phyloP scores from a whole-genome alignment of 2,888 invertebrate species.

The Pseudeuparius sepicola region DNA sequence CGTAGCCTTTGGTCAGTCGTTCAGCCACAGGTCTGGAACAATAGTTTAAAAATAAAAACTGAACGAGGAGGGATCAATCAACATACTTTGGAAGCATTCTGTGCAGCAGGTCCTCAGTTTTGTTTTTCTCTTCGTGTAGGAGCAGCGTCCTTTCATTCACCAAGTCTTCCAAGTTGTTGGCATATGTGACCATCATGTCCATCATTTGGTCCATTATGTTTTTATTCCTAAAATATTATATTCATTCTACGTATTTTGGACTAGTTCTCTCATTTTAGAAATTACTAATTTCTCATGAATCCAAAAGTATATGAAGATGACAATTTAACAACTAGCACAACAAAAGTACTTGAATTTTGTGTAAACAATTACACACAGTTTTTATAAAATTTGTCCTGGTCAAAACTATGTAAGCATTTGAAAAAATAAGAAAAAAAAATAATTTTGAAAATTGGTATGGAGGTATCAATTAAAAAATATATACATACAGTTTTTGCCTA shows the following conservation, averaged over 20 bases:
- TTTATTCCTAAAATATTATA: conserved; percentile 50
- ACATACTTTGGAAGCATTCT: conserved; percentile 84
- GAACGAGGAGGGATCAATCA: not conserved
- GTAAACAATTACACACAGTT: no score
- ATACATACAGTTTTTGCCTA: no score
- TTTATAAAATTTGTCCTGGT: no score
- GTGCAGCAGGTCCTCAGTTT: conserved; percentile 85
- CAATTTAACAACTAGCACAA: no score
- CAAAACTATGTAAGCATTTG: no score
- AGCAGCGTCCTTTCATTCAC: conserved; percentile 85
- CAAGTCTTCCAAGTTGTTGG: conserved; percentile 88
- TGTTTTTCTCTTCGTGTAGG: conserved; percentile 84
- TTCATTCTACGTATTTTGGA: not conserved
- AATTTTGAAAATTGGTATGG: no score
- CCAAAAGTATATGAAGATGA: no score
- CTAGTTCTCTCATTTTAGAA: no score
- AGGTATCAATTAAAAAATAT: no score
- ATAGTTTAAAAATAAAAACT: conserved; percentile 19
- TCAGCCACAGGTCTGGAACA: conserved; percentile 72
- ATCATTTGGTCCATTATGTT: conserved; percentile 97
- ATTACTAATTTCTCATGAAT: no score
- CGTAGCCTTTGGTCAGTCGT: conserved; percentile 76
- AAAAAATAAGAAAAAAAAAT: no score
- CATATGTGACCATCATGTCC: conserved; percentile 96
- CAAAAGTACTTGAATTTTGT: not conserved